These are phyloP conservation scores for Myiozetetes cayanensis DNA, from an alignment of 2,113 vertebrate species.

Conservation along the genomic window DNA sequence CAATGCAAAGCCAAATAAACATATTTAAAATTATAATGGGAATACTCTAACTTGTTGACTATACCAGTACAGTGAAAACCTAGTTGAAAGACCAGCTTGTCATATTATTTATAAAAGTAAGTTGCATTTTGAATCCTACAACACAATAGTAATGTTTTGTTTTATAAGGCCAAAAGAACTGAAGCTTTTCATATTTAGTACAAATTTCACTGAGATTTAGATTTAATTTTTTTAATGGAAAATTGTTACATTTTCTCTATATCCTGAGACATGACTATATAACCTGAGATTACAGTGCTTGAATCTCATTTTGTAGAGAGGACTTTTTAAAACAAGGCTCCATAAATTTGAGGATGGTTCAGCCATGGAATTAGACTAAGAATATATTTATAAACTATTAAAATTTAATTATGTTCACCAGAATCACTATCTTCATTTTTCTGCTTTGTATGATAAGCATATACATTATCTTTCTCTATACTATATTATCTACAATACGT, in stretches of 20 bases:
- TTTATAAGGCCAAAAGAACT: neutral
- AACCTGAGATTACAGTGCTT: neutral
- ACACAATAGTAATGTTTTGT: neutral
- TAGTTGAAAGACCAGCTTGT: neutral
- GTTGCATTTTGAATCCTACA: neutral
- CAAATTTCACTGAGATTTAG: neutral
- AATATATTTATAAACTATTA: neutral
- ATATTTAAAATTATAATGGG: neutral
- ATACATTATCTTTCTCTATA: neutral
- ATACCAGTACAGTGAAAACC: neutral
- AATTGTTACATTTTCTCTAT: neutral
- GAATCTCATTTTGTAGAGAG: neutral
- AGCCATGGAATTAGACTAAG: neutral
- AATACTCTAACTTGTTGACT: neutral
- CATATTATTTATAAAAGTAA: neutral
- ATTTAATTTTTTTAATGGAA: neutral
- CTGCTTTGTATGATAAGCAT: neutral
- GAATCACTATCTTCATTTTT: neutral
- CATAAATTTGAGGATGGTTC: neutral
- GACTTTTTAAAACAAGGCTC: neutral
- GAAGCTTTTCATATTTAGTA: neutral
- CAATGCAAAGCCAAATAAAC: neutral
- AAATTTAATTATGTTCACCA: neutral
- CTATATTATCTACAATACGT: neutral
- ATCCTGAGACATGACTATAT: neutral